Base-by-base conservation (phyloP, 2,888 invertebrate genomes). In the Coelinius sp. region DNA sequence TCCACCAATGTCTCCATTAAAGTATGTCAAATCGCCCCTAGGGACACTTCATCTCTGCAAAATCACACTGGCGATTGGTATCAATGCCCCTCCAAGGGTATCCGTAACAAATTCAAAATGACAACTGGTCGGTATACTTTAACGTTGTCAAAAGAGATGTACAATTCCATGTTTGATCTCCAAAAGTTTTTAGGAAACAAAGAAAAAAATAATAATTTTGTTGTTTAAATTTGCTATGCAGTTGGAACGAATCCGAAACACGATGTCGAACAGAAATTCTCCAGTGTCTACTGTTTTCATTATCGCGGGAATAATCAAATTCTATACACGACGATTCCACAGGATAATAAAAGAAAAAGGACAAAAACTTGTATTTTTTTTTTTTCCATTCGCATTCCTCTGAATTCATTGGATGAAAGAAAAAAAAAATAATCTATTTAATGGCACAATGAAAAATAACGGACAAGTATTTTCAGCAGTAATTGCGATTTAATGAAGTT, bases 1-100 rank as follows among this genome's bases (percentile, higher is more conserved):
- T 63, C 49, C 65, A 64, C 63, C 69, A 69, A 76, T 68, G 59
- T 73, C 71, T 73, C 69, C 70, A 75, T 76, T 75, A 74, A 68
- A 41, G 20, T 20, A 4, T 62, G 59, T 56, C 17, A 14, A 31
- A 27, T 59, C 1, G 31, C 59, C 72, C 46, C 69, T 59, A 59
- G 14, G 67, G 71, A 64, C 68, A 41, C 12, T 12, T 52, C 44
- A 44, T 59, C 22, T 20, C 10, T n/a, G 56, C 20, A 59, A 14
- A 59, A 59, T 59, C 31, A 59, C 35, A 7, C 17, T 20, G 59
- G n/a, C 14, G 59, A 59, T 59, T 31, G 17, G 31, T 59, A 59
- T 59, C 59, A 17, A 59, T 49, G 20, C 14, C 46, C 46, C 17
- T 41, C 14, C 24, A 22, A 38, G 4, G 56, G 31, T 62, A 46